phyloP scores from a whole-genome alignment of 1,140 invertebrate genomes.

The Helicoverpa armigera region DNA sequence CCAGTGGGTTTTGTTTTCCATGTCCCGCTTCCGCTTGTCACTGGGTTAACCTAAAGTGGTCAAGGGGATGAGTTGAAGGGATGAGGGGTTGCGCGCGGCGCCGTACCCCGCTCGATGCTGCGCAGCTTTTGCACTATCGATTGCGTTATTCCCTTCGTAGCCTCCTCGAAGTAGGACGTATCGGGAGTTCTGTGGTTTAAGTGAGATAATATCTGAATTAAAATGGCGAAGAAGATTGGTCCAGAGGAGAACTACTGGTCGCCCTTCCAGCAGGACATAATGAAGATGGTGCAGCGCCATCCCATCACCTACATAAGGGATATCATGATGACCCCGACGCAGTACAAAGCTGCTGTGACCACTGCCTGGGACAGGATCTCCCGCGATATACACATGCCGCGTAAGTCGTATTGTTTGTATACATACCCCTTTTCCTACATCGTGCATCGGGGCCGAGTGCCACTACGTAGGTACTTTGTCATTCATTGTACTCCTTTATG shows the following conservation, averaged over 20 bases:
- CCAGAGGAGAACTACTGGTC: conserved; percentile 24
- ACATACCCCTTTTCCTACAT: no score
- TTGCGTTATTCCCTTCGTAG: conserved; percentile 2
- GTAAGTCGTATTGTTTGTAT: conserved; percentile 20
- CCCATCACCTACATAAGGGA: conserved; percentile 20
- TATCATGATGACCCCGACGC: conserved; percentile 33
- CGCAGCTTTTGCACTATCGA: conserved; percentile 28
- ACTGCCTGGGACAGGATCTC: conserved; percentile 29
- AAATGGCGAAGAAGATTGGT: conserved; percentile 21
- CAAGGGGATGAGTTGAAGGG: conserved; percentile 2
- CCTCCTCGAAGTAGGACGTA: conserved; percentile 6
- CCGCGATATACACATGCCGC: conserved; percentile 15
- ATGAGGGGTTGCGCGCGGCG: conserved; percentile 18
- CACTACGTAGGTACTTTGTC: no score
- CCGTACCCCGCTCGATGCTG: neutral
- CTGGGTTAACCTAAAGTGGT: neutral
- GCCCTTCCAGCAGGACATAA: conserved; percentile 18
- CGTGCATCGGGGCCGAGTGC: no score
- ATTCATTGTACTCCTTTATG: no score
- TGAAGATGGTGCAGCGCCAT: conserved; percentile 28
- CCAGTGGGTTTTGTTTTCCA: no score
- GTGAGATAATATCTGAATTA: neutral
- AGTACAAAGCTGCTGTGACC: conserved; percentile 24
- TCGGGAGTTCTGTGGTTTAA: neutral
- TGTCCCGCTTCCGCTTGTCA: conserved; percentile 1